Conservation (phyloP, 1,140 invertebrate species). For the Odontomachus brunneus region DNA sequence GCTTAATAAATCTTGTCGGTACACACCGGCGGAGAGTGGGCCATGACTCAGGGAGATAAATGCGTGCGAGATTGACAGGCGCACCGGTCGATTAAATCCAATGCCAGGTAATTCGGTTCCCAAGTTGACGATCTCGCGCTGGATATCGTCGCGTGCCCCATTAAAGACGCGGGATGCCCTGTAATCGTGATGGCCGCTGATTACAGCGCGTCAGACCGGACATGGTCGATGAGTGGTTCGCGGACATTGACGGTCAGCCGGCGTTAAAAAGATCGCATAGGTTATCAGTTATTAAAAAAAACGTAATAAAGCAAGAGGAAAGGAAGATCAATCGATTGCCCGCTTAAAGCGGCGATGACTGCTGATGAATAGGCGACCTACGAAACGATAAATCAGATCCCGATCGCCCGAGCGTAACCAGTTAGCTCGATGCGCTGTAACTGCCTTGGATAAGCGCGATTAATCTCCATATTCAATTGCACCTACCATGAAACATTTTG, state of each 20-base stretch:
- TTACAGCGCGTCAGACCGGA: slow-evolving; percentile 4
- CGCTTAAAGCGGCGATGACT: too few species aligned
- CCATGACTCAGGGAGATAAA: slow-evolving; percentile 5
- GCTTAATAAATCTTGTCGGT: slow-evolving; percentile 27
- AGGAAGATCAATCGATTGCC: too few species aligned
- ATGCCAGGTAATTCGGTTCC: not conserved
- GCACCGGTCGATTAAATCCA: slow-evolving; percentile 15
- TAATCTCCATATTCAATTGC: not conserved
- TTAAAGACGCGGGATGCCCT: slow-evolving; percentile 33
- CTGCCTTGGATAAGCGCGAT: not conserved
- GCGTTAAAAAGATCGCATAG: slow-evolving; percentile 11
- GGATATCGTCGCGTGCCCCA: slow-evolving; percentile 24
- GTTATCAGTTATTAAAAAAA: not conserved
- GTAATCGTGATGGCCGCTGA: slow-evolving; percentile 11
- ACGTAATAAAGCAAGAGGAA: too few species aligned
- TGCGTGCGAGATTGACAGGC: slow-evolving; percentile 18
- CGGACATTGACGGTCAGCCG: too few species aligned
- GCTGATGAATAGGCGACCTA: not conserved
- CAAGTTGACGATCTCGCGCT: slow-evolving; percentile 3
- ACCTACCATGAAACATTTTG: not conserved
- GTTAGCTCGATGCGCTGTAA: not conserved
- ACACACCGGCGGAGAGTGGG: not conserved
- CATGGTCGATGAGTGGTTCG: not conserved
- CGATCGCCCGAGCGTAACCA: not conserved
- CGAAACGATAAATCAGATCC: not conserved